Conservation (phyloP, 1,140 invertebrate species). For the Forficula auricularia region DNA sequence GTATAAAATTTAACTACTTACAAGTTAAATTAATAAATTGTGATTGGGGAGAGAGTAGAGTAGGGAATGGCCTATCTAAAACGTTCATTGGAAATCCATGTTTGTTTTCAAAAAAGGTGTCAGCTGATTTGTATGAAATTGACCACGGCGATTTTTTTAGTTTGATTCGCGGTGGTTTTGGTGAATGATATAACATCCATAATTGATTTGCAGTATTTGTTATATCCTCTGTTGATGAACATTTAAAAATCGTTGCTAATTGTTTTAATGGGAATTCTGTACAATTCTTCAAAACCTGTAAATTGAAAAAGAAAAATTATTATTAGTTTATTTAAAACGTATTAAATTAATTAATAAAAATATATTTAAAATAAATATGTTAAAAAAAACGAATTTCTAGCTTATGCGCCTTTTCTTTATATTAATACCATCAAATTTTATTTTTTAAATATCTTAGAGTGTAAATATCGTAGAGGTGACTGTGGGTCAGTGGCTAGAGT, state of each 20-base stretch:
- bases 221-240: constrained; percentile 16
- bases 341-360: constrained; percentile 7
- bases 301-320: constrained; percentile 3
- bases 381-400: too few relatives aligned
- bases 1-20: too few relatives aligned
- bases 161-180: constrained; percentile 12
- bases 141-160: constrained; percentile 21
- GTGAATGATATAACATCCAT: constrained; percentile 14
- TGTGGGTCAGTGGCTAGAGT: too few relatives aligned
- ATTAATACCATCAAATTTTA: too few relatives aligned
- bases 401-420: too few relatives aligned
- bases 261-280: constrained; percentile 19
- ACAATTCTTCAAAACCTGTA: constrained; percentile 23
- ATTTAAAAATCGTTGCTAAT: constrained; percentile 15
- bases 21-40: background rate
- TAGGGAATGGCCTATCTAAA: constrained; percentile 6
- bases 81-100: constrained; percentile 19
- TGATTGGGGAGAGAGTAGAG: background rate
- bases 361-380: constrained; percentile 7
- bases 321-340: background rate
- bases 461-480: too few relatives aligned
- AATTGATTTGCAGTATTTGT: constrained; percentile 17
- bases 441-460: too few relatives aligned
- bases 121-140: constrained; percentile 22
- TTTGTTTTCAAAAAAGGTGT: constrained; percentile 25